Percentiles rank a stretch among this genome's conserved stretches.
Conservation (phyloP, 1,140 invertebrate species). For the Gyrodactylus salaris region DNA sequence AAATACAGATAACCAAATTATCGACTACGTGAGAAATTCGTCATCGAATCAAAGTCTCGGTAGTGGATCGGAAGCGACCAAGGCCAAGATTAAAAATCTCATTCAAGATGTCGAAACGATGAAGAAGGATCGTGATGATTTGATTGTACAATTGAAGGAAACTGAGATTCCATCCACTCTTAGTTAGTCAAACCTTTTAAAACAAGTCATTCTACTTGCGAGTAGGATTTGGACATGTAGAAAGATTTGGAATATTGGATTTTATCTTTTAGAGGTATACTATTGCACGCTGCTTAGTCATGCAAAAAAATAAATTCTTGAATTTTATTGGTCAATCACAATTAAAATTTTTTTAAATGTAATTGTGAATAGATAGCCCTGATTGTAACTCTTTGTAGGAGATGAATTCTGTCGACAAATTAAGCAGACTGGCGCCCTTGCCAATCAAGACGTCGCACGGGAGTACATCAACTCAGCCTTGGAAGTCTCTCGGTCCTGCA, state of each 20-base stretch:
- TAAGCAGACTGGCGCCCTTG: background rate
- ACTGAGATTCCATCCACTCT: background rate
- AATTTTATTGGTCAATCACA: no score
- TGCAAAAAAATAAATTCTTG: no score
- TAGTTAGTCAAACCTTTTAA: background rate
- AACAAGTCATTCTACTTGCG: no score
- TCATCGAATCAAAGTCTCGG: background rate
- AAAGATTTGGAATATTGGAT: no score
- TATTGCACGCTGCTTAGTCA: no score
- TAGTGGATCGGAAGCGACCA: background rate
- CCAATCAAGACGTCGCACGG: background rate
- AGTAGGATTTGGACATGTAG: no score
- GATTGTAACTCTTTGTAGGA: no score
- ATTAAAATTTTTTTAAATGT: no score
- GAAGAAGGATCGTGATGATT: background rate
- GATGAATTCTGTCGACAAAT: background rate
- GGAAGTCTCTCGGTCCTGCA: background rate
- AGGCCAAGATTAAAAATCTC: background rate
- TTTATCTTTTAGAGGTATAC: no score
- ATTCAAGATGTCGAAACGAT: background rate
- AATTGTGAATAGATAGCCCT: no score
- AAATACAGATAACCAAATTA: background rate
- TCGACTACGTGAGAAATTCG: background rate
- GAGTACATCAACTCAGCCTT: background rate
- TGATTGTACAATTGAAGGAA: background rate